Percentiles rank a stretch among this genome's conserved stretches.
Conservation (phyloP, 2,797 vertebrate species). For the Clarias pachynema region DNA sequence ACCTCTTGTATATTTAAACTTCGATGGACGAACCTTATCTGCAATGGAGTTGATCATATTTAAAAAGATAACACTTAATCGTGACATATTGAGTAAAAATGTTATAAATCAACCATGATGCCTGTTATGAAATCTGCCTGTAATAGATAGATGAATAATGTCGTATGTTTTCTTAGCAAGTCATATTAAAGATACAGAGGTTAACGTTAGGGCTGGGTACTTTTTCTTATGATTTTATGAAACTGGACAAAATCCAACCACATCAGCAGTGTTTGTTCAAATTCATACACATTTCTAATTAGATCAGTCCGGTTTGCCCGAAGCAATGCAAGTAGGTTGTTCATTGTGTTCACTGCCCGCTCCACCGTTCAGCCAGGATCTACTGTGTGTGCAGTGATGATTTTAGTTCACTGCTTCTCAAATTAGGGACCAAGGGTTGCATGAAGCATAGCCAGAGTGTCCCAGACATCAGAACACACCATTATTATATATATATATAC, state of each 20-base stretch:
- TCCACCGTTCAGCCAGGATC: not conserved
- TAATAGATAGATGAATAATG: conserved; percentile 28
- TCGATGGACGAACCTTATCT: not conserved
- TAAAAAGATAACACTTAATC: not conserved
- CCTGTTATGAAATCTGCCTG: conserved; percentile 54
- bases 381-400: not conserved
- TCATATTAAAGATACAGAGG: not conserved
- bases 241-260: not conserved
- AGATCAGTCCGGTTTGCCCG: not conserved
- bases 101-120: conserved; percentile 30
- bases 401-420: not conserved
- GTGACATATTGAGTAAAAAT: not conserved
- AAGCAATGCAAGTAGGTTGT: not conserved
- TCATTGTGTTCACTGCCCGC: no score
- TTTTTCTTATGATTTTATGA: not conserved
- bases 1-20: not conserved
- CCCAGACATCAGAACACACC: not conserved
- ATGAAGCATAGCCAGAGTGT: not conserved
- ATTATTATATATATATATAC: not conserved
- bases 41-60: not conserved
- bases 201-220: not conserved
- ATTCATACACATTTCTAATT: not conserved
- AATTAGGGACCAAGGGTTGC: not conserved
- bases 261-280: not conserved
- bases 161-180: not conserved